Evolutionary conservation across 2,113 vertebrate genomes (phyloP), one percentile per base, ranked within the genome.

Genomic region (Sitta europaea): DNA sequence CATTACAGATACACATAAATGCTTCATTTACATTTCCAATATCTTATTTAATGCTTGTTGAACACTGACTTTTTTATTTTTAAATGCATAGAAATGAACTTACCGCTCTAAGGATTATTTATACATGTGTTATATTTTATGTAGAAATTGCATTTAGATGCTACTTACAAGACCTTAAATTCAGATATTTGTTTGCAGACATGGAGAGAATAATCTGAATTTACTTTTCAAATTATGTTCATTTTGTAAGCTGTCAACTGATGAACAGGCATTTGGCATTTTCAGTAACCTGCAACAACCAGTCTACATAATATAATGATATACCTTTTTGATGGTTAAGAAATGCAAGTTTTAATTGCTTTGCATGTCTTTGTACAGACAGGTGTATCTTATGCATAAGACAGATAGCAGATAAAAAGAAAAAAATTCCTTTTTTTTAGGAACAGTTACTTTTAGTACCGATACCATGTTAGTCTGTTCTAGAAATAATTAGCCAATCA

Each of bases 401-500:
- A n/a, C 0, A 73, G 20, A 31, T 0, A 62, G 12, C 1, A 47
- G 14, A 53, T 12, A 75, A 47, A 54, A 18, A 4, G 3, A 8
- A 45, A 47, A 77, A 21, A 5, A 5, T 10, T 2, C 3, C 3
- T 43, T 40, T 23, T 57, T 87, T 63, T 42, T 6, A 67, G 50
- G 8, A 66, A 36, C 13, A 50, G 7, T 45, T 85, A 57, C 11
- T 87, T 48, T 92, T 21, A 77, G 29, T 62, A 79, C 3, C 6
- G 58, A 15, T 53, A 86, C 8, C 25, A 59, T 11, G 10, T 31
- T 40, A 84, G 14, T 62, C 27, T 83, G 9, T 61, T 70, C n/a
- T 31, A 68, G 28, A 54, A 63, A 62, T 90, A 54, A 62, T 47
- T 36, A 50, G 12, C 58, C 18, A 55, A 29, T 8, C 13, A 28